phyloP scores from a whole-genome alignment of 2,113 vertebrate genomes.

The Gymnarchus niloticus region DNA sequence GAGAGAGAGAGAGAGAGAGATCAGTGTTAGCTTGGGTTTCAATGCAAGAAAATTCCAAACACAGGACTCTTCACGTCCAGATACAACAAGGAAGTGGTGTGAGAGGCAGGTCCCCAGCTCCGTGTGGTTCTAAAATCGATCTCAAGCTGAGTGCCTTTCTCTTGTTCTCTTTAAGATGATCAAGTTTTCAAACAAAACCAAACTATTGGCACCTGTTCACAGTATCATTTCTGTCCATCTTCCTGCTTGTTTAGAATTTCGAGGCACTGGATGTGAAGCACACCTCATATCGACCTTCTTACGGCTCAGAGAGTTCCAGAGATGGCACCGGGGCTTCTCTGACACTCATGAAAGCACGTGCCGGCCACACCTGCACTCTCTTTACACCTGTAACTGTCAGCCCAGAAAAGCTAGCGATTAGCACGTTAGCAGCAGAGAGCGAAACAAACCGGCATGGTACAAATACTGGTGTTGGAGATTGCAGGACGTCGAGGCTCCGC shows the following conservation, averaged over 20 bases:
- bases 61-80: constrained; percentile 73
- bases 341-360: constrained; percentile 49
- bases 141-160: constrained; percentile 38
- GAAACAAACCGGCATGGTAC: constrained; percentile 36
- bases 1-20: constrained; percentile 21
- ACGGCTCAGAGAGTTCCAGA: constrained; percentile 58
- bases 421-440: constrained; percentile 29
- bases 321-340: constrained; percentile 34
- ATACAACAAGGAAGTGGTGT: constrained; percentile 49
- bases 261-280: constrained; percentile 77
- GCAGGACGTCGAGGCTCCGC: not conserved
- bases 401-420: constrained; percentile 27
- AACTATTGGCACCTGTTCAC: constrained; percentile 53
- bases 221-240: constrained; percentile 42
- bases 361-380: constrained; percentile 54
- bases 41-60: constrained; percentile 43
- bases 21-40: constrained; percentile 28
- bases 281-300: constrained; percentile 63
- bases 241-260: constrained; percentile 44
- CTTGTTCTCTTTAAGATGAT: constrained; percentile 56
- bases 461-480: not conserved
- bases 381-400: constrained; percentile 27
- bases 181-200: constrained; percentile 37
- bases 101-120: constrained; percentile 69
- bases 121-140: constrained; percentile 35